Percentiles rank a stretch among this genome's conserved stretches.
phyloP scores from a whole-genome alignment of 2,888 invertebrate species.

The Seira musarum region DNA sequence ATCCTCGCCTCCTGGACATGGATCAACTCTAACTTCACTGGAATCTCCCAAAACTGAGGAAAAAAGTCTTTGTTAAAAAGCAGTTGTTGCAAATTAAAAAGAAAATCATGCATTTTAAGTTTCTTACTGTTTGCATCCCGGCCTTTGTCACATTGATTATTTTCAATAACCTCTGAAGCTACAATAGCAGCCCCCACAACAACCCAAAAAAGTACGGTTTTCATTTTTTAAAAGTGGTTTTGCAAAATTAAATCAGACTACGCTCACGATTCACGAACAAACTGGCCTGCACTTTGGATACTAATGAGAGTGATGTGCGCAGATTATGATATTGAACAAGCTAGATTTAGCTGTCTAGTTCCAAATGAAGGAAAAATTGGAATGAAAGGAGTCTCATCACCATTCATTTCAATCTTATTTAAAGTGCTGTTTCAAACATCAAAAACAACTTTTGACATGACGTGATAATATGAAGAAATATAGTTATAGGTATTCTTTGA shows the following conservation, averaged over 20 bases:
- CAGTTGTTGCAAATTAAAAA: background rate
- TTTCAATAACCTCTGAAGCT: constrained; percentile 57
- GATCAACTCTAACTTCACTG: constrained; percentile 77
- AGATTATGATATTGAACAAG: background rate
- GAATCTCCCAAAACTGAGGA: constrained; percentile 75
- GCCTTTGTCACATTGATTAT: constrained; percentile 50
- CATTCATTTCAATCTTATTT: background rate
- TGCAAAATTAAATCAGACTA: background rate
- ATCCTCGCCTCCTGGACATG: constrained; percentile 76
- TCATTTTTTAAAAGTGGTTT: constrained; percentile 14
- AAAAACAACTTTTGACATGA: background rate
- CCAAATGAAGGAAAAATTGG: background rate
- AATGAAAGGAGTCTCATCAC: background rate
- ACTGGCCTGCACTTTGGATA: background rate
- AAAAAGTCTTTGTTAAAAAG: background rate
- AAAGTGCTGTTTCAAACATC: background rate
- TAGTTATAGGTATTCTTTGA: background rate
- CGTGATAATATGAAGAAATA: background rate
- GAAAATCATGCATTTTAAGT: background rate
- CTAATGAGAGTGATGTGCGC: background rate
- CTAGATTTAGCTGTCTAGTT: background rate
- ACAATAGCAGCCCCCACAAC: background rate
- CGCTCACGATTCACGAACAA: background rate
- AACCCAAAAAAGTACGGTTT: constrained; percentile 27
- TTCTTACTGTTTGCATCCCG: constrained; percentile 59